A percentile compares a stretch with the other conserved stretches of the same genome.
Evolutionary conservation across 30 jellyfish, hydroid and myxozoan species (phyloP).

Genomic region (Phacellophora camtschatica): DNA sequence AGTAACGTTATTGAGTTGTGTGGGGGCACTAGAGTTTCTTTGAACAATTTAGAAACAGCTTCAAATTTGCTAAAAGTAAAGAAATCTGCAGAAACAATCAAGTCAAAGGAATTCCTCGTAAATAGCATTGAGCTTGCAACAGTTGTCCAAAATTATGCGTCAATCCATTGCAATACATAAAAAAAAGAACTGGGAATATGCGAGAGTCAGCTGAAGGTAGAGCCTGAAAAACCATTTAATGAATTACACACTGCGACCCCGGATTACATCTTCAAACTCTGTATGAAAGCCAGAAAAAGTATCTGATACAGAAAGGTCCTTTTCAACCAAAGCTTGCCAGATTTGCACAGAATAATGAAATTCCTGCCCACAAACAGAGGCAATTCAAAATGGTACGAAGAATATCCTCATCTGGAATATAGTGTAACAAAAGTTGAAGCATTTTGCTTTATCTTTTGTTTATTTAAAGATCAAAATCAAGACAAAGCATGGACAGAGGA

Average conservation of each 20-base stretch:
- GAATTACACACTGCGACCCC: slow-evolving; percentile 51
- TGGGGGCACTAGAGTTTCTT: not conserved
- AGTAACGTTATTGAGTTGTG: too few species aligned
- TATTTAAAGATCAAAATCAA: too few species aligned
- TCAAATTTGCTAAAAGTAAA: not conserved
- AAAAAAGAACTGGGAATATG: not conserved
- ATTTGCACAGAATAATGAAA: too few species aligned
- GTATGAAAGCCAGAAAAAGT: slow-evolving; percentile 16
- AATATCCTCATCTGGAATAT: too few species aligned
- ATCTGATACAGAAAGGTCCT: too few species aligned
- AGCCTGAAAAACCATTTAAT: not conserved
- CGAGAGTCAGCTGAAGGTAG: slow-evolving; percentile 1
- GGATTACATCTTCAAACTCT: not conserved
- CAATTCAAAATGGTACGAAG: too few species aligned
- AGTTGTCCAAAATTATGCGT: not conserved
- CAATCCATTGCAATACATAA: not conserved
- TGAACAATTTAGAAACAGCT: slow-evolving; percentile 9
- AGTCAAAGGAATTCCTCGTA: slow-evolving; percentile 6
- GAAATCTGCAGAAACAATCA: slow-evolving; percentile 9
- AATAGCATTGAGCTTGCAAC: slow-evolving; percentile 11
- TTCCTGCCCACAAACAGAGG: too few species aligned
- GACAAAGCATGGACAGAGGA: too few species aligned
- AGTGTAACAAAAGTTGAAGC: too few species aligned
- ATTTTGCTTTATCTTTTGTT: too few species aligned
- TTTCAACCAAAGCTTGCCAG: slow-evolving; percentile 20